A percentile compares a stretch with the other conserved stretches of the same genome.
phyloP scores from a whole-genome alignment of 2,113 vertebrate species.

The Hippocampus abdominalis region DNA sequence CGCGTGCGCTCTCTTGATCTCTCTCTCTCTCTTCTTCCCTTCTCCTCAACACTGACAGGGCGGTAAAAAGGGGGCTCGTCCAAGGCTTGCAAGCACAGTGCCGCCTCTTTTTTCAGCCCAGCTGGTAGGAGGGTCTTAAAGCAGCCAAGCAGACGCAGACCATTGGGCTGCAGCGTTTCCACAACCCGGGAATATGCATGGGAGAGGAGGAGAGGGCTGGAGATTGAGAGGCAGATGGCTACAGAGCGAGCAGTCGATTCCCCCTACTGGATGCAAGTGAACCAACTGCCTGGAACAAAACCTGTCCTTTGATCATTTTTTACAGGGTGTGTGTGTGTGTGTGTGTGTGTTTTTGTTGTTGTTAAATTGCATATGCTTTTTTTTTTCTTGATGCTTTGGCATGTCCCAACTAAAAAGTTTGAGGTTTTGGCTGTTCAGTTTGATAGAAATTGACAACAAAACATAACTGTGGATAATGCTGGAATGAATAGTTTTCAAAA shows the following conservation, averaged over 20 bases:
- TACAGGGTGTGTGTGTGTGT: too few relatives aligned
- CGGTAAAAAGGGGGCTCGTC: constrained; percentile 79
- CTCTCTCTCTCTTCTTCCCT: constrained; percentile 46
- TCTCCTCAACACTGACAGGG: constrained; percentile 81
- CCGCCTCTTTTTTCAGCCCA: constrained; percentile 75
- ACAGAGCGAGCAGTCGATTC: constrained; percentile 72
- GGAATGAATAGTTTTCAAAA: too few relatives aligned
- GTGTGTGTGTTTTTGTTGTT: background rate
- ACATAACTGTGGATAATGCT: too few relatives aligned
- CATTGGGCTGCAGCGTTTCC: constrained; percentile 83
- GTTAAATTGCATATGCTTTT: background rate
- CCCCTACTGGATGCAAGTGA: constrained; percentile 77
- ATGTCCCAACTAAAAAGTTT: background rate
- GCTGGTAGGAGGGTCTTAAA: constrained; percentile 83
- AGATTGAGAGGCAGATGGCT: constrained; percentile 44
- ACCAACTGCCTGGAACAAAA: constrained; percentile 33
- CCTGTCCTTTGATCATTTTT: background rate
- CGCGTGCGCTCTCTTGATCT: constrained; percentile 54
- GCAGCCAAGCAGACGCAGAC: constrained; percentile 74
- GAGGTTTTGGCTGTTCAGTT: background rate
- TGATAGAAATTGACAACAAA: background rate
- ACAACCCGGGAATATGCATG: constrained; percentile 70
- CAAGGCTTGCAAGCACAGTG: constrained; percentile 78
- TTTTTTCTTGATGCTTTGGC: background rate
- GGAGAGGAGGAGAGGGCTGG: constrained; percentile 45